Base-by-base conservation (phyloP, 1,140 invertebrate genomes). In the Scylla paramamosain region DNA sequence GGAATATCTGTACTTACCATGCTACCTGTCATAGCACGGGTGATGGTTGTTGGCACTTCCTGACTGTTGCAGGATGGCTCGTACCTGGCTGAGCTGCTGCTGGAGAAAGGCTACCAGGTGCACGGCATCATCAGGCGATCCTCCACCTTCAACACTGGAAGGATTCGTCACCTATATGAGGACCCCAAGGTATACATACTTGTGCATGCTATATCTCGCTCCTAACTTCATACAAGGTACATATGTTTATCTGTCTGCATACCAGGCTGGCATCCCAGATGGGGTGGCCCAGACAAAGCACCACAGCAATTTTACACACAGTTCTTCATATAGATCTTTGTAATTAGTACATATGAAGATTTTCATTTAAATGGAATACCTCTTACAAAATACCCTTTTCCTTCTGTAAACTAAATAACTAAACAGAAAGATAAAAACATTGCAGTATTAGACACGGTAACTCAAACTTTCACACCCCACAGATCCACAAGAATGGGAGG, bases 121-220 rank as follows among this genome's bases (percentile, higher is more conserved):
- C 99, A 99, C 97, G 99, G 99, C 0, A 99, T 99, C 59, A 99
- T 99, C 39, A 97, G 99, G 89, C 97, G 99, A 91, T 98, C 99
- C 0, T 99, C 99, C 96, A 99, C 99, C 0, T 99, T 99, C 96
- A 99, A 99, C 97, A 99, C 99, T 0, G 98, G 98, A 7, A 97
- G 99, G 96, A 99, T 99, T 96, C 98, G 99, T 96, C 99, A 99
- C 97, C 97, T 99, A 84, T 99, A 99, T 97, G 98, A 98, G 4
- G 98, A 99, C 97, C 98, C 98, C 0, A 98, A 98, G 88, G 98
- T 98, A 97, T 97, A 96, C 97, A 97, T 96, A 96, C 8, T 84
- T 48, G 14, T 52, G 20, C 29, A 52, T n/a, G 31, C 39, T 46
- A 77, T 82, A 59, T 28, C 20, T 83, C 4, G 0, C 0, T 91